Evolutionary conservation across 2,113 vertebrate species (phyloP).

Genomic region (Notothenia rossii): DNA sequence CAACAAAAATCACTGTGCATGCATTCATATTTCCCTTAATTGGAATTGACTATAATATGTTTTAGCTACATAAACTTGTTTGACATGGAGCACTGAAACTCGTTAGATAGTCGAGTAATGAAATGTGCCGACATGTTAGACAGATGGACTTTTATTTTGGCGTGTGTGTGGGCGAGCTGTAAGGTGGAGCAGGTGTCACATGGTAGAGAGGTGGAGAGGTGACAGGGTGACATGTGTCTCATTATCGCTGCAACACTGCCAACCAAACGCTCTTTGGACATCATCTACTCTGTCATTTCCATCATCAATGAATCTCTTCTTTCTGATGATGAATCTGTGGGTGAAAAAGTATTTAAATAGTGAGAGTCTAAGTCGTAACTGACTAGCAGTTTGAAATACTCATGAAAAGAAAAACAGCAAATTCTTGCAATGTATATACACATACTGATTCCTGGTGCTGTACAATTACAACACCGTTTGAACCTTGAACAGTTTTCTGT

Average conservation of each 20-base stretch:
- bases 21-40: background rate
- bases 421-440: background rate
- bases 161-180: conserved; percentile 41
- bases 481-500: background rate
- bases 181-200: conserved; percentile 54
- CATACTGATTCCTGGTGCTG: background rate
- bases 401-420: background rate
- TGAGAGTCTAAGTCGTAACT: background rate
- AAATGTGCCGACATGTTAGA: background rate
- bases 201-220: conserved; percentile 56
- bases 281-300: conserved; percentile 8
- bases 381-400: background rate
- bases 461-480: background rate
- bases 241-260: conserved; percentile 48
- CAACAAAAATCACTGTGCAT: background rate
- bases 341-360: background rate
- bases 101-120: background rate
- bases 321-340: background rate
- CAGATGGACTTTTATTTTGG: conserved; percentile 37
- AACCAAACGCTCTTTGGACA: conserved; percentile 33
- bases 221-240: conserved; percentile 58
- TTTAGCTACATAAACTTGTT: too few relatives aligned
- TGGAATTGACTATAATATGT: background rate
- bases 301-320: background rate
- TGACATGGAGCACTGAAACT: background rate